Conservation (phyloP, 2,113 vertebrate genomes). For the Corydoras sp. region DNA sequence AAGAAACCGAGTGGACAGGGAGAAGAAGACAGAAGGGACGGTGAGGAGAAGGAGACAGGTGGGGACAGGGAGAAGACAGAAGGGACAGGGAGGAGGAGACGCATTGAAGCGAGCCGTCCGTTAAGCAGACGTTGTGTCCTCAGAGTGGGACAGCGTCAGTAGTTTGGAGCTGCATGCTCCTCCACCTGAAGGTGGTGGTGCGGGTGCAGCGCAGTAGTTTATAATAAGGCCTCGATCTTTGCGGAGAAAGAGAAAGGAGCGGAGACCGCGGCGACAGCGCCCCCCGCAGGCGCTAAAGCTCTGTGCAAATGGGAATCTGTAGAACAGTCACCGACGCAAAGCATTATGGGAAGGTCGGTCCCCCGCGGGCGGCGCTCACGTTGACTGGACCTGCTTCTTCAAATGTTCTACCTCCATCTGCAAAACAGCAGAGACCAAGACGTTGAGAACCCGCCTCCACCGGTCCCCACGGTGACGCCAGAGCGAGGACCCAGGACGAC, state of each 20-base stretch:
- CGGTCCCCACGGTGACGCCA: no score
- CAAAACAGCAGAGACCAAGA: background rate
- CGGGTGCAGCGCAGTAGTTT: slow-evolving; percentile 81
- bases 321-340: slow-evolving; percentile 57
- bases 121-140: no score
- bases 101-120: no score
- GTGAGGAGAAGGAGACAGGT: no score
- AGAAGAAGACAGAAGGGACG: no score
- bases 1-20: no score
- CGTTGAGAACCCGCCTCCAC: no score
- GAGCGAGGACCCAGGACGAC: background rate
- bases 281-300: background rate
- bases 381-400: slow-evolving; percentile 76
- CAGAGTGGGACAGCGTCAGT: slow-evolving; percentile 78
- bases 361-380: slow-evolving; percentile 49
- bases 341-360: slow-evolving; percentile 29
- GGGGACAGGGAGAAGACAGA: no score
- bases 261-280: slow-evolving; percentile 2
- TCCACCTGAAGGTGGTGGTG: slow-evolving; percentile 60
- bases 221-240: slow-evolving; percentile 83
- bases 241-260: slow-evolving; percentile 60
- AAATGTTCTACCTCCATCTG: slow-evolving; percentile 90
- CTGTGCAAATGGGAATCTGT: slow-evolving; percentile 69
- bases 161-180: slow-evolving; percentile 81
- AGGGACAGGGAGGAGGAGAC: no score